Base-by-base conservation (phyloP, 2,888 invertebrate genomes). In the Keiferia lycopersicella region DNA sequence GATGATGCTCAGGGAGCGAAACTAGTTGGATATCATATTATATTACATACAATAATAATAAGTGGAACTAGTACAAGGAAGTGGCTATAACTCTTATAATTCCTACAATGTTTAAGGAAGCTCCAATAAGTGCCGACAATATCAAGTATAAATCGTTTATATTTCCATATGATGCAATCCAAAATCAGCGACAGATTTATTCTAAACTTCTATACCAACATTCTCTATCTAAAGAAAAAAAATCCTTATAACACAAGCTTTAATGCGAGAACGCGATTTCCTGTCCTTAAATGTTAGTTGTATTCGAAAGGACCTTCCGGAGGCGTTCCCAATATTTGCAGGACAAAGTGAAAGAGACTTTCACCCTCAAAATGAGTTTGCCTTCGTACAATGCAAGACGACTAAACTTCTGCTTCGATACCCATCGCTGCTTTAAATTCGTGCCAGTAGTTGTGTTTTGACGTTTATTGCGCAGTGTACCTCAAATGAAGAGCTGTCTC, bases 281-380 rank as follows among this genome's bases (percentile, higher is more conserved):
- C 41, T 41, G 41, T 41, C n/a, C 41, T 41, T 14, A 41, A 41
- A 41, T 41, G 41, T 41, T 41, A 14, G 41, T 41, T 41, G 41
- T 41, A 41, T 41, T 41, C n/a, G 41, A 41, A 41, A 41, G 14
- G 14, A 41, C 41, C 14, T 41, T 41, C 14, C 2, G 41, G 6
- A 41, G 1, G 41, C 41, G 41, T 41, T 14, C 41, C 41, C 41
- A 41, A 41, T 41, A 41, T 41, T 41, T 41, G 14, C 41, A 41
- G 41, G 41, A 41, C 41, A 14, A 41, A 41, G 41, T 41, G 4
- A 41, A 41, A 41, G 41, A 8, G 41, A 41, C 41, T 41, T 41
- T 41, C 41, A 41, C 14, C 14, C 14, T 41, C 41, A 41, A 41
- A 41, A 14, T n/a, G 41, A n/a, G n/a, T 41, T n/a, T n/a, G n/a